Evolutionary conservation across 2,888 invertebrate genomes (phyloP), one percentile per base, ranked within the genome.

Genomic region (Geotrupes spiniger): DNA sequence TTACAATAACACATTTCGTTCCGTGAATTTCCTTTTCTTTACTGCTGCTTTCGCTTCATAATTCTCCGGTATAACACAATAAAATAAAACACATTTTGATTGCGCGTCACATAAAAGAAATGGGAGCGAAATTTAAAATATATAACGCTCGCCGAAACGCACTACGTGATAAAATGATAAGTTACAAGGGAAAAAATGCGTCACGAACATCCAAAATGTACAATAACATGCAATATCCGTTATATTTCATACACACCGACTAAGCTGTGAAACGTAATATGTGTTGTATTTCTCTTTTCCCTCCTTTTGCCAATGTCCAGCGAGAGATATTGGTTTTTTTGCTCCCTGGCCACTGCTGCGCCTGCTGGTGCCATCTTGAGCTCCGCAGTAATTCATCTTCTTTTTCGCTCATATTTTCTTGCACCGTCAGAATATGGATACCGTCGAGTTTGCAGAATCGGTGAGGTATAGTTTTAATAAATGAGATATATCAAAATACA

Each of bases 211-310:
- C 33, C 29, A 31, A 46, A 46, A 15, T 21, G 25, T 45, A 56
- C 50, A 50, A 50, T 53, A 56, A 53, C 52, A 51, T 54, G 55
- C 53, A 50, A 56, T 58, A 56, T 52, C 51, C 47, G 49, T 53
- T 51, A 54, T 58, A 58, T 58, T 49, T 56, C 58, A 54, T 52
- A 51, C 41, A 53, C 46, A 68, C 63, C 53, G 57, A 62, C 64
- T 63, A 69, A 70, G 65, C 69, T 67, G 69, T 63, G 69, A 71
- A 69, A 69, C 63, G 58, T 69, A 69, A 68, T 70, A 68, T 66
- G 64, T 68, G 68, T 68, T 66, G 65, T 69, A 63, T 64, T 65
- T 63, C 61, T 62, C 64, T 63, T 56, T 59, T 61, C 59, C 57
- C 57, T 56, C 53, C 50, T 53, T 54, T 51, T 49, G 54, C 64